Conservation (phyloP, 2,113 vertebrate species). For the Isurus oxyrinchus region DNA sequence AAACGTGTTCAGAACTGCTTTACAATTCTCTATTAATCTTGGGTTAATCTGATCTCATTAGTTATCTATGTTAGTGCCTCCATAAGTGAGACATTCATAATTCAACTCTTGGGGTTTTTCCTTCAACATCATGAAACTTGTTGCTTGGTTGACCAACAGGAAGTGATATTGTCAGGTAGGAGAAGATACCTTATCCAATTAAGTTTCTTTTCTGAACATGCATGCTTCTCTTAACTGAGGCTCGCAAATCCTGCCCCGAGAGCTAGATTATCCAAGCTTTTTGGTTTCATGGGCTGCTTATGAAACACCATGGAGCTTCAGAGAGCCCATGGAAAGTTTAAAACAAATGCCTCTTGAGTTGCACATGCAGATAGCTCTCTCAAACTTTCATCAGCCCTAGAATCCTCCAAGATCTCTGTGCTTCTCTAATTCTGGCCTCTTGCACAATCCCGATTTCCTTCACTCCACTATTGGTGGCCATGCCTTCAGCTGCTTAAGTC, state of each 20-base stretch:
- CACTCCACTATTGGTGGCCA: neutral
- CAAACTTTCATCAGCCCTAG: neutral
- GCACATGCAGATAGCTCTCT: neutral
- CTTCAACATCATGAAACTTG: neutral
- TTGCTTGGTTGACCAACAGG: neutral
- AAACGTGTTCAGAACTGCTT: neutral
- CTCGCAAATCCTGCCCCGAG: neutral
- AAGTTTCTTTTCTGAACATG: neutral
- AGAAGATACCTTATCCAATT: neutral
- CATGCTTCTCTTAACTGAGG: neutral
- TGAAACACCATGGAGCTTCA: neutral
- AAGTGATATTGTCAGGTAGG: neutral
- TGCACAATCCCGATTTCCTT: neutral
- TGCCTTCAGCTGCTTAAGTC: neutral
- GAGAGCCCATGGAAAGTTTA: neutral
- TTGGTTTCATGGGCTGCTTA: neutral
- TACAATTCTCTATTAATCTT: neutral
- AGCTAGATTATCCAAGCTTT: neutral
- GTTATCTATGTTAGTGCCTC: neutral
- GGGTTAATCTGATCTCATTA: neutral
- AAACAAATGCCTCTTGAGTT: neutral
- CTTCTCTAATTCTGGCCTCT: neutral
- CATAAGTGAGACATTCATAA: neutral
- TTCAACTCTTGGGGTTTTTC: neutral
- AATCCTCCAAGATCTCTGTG: neutral